These are phyloP conservation scores for Archocentrus centrarchus DNA, from an alignment of 2,113 vertebrate species.

Conservation along the genomic window DNA sequence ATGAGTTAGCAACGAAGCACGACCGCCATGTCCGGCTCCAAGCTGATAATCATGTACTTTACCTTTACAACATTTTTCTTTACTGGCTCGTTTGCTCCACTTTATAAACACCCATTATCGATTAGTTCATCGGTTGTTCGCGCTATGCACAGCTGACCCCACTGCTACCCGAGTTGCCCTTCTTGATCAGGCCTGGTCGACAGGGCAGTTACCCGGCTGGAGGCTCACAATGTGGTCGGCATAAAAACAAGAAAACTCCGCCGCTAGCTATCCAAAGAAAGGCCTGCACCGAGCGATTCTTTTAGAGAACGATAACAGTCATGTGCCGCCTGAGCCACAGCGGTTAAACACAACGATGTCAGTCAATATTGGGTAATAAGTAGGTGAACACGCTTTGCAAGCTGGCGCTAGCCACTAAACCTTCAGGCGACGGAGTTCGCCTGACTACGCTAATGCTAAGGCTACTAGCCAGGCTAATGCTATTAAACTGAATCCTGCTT, in stretches of 20 bases:
- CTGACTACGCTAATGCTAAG: conserved; percentile 63
- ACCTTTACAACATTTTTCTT: not conserved
- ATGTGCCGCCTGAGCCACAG: too few relatives aligned
- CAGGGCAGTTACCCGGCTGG: conserved; percentile 23
- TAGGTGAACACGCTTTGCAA: conserved; percentile 67
- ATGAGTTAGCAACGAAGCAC: conserved; percentile 17
- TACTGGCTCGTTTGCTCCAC: not conserved
- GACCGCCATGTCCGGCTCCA: not conserved
- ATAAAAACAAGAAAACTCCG: not conserved
- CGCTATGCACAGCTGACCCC: not conserved
- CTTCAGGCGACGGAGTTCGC: not conserved
- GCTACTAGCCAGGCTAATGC: conserved; percentile 48
- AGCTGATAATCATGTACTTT: not conserved
- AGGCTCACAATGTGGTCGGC: conserved; percentile 53
- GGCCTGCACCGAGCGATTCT: rapidly evolving
- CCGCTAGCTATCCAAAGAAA: not conserved
- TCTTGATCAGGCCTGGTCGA: conserved; percentile 51
- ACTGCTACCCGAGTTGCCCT: conserved; percentile 22
- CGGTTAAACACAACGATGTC: not conserved
- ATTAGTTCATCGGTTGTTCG: rapidly evolving
- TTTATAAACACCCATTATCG: too few relatives aligned
- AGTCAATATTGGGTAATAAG: not conserved
- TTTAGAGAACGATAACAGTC: not conserved
- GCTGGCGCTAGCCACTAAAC: conserved; percentile 58
- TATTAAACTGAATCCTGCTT: conserved; percentile 8